Percentiles rank a stretch among this genome's conserved stretches.
phyloP scores from a whole-genome alignment of 1,140 invertebrate genomes.

The Polypedilum pembai region DNA sequence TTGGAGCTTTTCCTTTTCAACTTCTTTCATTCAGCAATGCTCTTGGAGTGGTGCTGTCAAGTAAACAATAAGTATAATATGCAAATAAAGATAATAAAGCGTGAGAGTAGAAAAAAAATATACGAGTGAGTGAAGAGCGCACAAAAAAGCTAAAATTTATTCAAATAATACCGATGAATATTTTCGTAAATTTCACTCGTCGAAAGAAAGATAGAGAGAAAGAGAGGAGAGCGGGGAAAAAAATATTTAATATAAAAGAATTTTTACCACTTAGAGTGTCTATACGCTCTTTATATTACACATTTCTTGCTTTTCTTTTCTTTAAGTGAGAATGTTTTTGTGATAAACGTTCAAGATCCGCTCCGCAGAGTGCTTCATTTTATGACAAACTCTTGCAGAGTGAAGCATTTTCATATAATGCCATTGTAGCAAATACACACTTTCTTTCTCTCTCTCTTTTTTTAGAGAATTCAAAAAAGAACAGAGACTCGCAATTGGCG shows the following conservation, averaged over 20 bases:
- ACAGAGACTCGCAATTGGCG: background rate
- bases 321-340: background rate
- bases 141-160: background rate
- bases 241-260: background rate
- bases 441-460: background rate
- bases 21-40: background rate
- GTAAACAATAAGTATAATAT: conserved; percentile 28
- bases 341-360: conserved; percentile 22
- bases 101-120: background rate
- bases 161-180: conserved; percentile 26
- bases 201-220: background rate
- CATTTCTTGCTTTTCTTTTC: background rate
- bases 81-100: conserved; percentile 28
- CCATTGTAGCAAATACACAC: too few relatives aligned
- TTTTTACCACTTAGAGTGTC: background rate
- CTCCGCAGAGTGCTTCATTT: background rate
- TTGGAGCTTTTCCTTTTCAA: background rate
- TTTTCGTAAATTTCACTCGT: background rate
- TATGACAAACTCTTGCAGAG: conserved; percentile 5
- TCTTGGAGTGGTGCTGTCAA: conserved; percentile 26
- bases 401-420: background rate
- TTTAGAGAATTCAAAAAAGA: background rate
- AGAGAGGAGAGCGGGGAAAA: background rate
- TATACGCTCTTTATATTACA: background rate
- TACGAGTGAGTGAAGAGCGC: conserved; percentile 1